phyloP scores from a whole-genome alignment of 2,797 vertebrate genomes.

The Pipistrellus pygmaeus region DNA sequence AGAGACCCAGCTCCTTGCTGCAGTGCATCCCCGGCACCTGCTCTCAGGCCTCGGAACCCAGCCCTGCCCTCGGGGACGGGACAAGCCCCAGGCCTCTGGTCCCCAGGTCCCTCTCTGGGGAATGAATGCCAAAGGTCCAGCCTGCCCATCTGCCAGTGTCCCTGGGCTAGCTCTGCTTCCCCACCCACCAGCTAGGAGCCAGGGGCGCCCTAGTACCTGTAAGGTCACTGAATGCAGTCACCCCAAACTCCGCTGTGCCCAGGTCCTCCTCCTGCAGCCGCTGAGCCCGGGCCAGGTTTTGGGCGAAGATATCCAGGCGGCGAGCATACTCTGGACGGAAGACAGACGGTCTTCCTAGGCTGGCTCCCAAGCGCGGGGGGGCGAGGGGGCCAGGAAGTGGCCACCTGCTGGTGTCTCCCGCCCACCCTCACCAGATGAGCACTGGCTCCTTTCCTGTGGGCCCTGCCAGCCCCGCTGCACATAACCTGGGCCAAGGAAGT shows the following conservation, averaged over 20 bases:
- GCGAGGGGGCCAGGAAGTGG: background rate
- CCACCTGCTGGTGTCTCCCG: background rate
- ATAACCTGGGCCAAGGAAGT: background rate
- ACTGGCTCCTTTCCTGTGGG: background rate
- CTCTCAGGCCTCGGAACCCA: background rate
- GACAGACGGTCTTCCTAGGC: background rate
- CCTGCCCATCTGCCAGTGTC: background rate
- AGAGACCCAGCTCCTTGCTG: background rate
- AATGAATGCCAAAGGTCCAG: background rate
- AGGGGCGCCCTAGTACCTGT: slow-evolving; percentile 82
- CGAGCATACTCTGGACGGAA: slow-evolving; percentile 87
- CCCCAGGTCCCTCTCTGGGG: background rate
- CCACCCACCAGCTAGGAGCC: background rate
- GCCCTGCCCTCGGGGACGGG: background rate
- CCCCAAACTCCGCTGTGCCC: slow-evolving; percentile 93
- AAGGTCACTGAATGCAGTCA: slow-evolving; percentile 95
- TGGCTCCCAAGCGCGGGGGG: too few relatives aligned
- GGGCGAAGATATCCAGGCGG: slow-evolving; percentile 90
- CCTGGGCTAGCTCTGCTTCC: background rate
- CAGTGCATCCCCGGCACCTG: background rate
- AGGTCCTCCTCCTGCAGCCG: slow-evolving; percentile 90
- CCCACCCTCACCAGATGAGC: background rate
- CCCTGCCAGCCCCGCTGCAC: background rate
- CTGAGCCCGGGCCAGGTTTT: slow-evolving; percentile 90
- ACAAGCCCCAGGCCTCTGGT: background rate